Evolutionary conservation across 2,888 invertebrate species (phyloP).

Genomic region (Heliconius charithonia): DNA sequence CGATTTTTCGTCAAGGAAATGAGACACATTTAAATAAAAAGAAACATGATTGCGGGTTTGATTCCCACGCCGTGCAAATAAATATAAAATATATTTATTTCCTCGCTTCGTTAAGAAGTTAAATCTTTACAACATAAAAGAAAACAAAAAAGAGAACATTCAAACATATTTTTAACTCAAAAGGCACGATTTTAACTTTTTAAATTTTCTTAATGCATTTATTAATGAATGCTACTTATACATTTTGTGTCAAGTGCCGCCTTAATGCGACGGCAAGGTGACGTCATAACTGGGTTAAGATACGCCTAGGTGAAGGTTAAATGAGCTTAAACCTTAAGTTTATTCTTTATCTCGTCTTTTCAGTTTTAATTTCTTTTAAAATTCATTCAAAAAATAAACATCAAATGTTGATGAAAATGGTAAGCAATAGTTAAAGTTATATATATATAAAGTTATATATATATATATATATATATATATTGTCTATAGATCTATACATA

Average conservation of each 20-base stretch:
- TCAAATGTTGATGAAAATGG: constrained; percentile 1
- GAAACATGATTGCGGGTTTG: not conserved
- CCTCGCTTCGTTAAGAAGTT: not conserved
- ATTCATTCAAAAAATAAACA: not conserved
- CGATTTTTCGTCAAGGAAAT: not conserved
- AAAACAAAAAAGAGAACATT: not conserved
- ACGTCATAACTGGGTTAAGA: constrained; percentile 26
- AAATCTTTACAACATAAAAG: not conserved
- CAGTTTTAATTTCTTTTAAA: constrained; percentile 3
- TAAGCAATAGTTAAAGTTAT: not conserved
- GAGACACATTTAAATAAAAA: not conserved
- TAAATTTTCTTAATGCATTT: constrained; percentile 8
- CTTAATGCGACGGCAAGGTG: constrained; percentile 17
- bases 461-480: no score
- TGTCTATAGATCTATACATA: no score
- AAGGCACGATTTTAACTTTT: not conserved
- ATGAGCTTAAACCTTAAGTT: constrained; percentile 13
- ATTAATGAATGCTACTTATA: constrained; percentile 20
- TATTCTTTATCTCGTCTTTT: constrained; percentile 12
- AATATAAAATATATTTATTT: not conserved
- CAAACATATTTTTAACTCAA: not conserved
- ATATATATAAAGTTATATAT: no score
- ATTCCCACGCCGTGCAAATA: not conserved
- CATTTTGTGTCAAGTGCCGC: constrained; percentile 16
- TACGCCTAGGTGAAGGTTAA: constrained; percentile 27